Conservation (phyloP, 2,113 vertebrate species). For the Danionella cerebrum region DNA sequence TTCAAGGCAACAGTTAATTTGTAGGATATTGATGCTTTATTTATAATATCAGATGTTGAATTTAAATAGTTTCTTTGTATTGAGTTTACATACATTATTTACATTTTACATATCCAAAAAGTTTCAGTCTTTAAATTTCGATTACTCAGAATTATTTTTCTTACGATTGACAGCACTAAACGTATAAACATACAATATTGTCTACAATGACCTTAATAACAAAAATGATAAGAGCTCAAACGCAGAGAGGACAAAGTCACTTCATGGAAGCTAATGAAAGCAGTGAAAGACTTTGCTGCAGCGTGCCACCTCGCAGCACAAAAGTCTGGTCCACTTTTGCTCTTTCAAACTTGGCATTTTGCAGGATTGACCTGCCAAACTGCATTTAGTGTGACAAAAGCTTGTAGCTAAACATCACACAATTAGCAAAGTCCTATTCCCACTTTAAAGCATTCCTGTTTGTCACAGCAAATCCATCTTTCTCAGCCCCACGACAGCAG, state of each 20-base stretch:
- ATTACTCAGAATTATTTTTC: too few relatives aligned
- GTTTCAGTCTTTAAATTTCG: too few relatives aligned
- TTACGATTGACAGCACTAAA: too few relatives aligned
- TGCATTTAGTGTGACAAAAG: slow-evolving; percentile 11
- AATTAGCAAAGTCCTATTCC: slow-evolving; percentile 3
- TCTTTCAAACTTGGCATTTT: not conserved
- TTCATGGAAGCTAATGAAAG: not conserved
- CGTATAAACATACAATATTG: too few relatives aligned
- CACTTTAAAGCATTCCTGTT: slow-evolving; percentile 4
- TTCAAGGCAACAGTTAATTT: too few relatives aligned
- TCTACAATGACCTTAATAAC: not conserved
- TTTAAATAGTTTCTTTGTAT: too few relatives aligned
- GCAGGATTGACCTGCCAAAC: slow-evolving; percentile 15
- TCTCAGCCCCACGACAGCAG: not conserved
- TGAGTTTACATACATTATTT: too few relatives aligned
- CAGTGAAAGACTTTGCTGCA: not conserved
- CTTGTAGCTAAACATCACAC: slow-evolving; percentile 9
- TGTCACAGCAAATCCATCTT: not conserved
- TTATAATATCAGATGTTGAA: too few relatives aligned
- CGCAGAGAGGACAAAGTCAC: not conserved
- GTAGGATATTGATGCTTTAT: too few relatives aligned
- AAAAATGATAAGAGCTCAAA: not conserved
- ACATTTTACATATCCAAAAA: too few relatives aligned
- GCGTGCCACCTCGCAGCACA: slow-evolving; percentile 10
- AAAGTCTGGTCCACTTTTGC: slow-evolving; percentile 4